These are phyloP conservation scores for Orientallactaga sibirica DNA, from an alignment of 2,797 vertebrate genomes.

Conservation along the genomic window DNA sequence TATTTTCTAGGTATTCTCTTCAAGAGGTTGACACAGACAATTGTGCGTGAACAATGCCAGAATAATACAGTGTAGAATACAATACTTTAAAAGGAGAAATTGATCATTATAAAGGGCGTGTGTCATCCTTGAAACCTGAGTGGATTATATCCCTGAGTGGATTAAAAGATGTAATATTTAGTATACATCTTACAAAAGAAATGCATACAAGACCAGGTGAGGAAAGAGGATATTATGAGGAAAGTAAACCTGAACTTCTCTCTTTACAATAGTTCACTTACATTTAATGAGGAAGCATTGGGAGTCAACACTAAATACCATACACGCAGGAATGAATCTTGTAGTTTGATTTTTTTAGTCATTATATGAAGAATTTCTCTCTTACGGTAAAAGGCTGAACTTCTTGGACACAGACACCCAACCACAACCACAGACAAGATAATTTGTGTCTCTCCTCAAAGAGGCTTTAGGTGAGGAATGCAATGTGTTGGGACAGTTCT, in stretches of 20 bases:
- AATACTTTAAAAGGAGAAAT: not conserved
- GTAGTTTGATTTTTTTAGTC: not conserved
- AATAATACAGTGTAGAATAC: not conserved
- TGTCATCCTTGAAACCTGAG: not conserved
- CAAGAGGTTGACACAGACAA: not conserved
- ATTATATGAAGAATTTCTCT: not conserved
- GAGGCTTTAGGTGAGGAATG: not conserved
- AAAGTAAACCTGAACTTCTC: not conserved
- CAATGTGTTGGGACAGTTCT: not conserved
- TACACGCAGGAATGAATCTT: not conserved
- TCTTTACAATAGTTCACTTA: slow-evolving; percentile 32
- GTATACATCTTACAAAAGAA: not conserved
- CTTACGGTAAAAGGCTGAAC: not conserved
- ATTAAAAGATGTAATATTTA: too few species aligned
- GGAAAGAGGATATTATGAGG: not conserved
- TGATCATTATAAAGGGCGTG: not conserved
- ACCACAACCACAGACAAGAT: not conserved
- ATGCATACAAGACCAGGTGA: not conserved
- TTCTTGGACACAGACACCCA: not conserved
- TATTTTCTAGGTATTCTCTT: not conserved
- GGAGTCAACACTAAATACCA: not conserved
- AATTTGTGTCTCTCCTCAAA: not conserved
- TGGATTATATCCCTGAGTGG: too few species aligned
- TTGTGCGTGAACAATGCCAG: not conserved
- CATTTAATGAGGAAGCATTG: slow-evolving; percentile 4